Conservation (phyloP, 1,140 invertebrate genomes). For the Atta texana region DNA sequence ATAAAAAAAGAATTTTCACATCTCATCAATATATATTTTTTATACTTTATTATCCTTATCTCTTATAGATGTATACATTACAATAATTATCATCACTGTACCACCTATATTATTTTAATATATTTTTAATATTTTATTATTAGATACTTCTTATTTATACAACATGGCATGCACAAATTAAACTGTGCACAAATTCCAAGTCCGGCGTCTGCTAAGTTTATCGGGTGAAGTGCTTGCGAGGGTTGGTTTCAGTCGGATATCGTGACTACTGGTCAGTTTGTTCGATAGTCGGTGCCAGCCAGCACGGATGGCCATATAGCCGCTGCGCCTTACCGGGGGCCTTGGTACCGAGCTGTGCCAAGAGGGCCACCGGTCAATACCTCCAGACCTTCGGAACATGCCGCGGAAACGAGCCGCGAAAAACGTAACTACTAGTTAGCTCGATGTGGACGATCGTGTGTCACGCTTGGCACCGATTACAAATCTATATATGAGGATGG, state of each 20-base stretch:
- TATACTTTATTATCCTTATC: not conserved
- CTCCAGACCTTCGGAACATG: slow-evolving; percentile 80
- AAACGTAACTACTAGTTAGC: slow-evolving; percentile 64
- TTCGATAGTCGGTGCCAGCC: slow-evolving; percentile 87
- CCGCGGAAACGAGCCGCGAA: slow-evolving; percentile 65
- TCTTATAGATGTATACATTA: too few relatives aligned
- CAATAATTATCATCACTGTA: too few relatives aligned
- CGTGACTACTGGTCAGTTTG: slow-evolving; percentile 87
- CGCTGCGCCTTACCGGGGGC: slow-evolving; percentile 77
- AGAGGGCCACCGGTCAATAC: slow-evolving; percentile 87
- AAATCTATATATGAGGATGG: not conserved
- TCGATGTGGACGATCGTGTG: slow-evolving; percentile 57
- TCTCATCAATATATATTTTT: not conserved
- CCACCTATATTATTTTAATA: too few relatives aligned
- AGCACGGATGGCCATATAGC: slow-evolving; percentile 83
- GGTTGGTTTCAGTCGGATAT: slow-evolving; percentile 79
- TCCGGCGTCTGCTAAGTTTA: slow-evolving; percentile 19
- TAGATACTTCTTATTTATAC: not conserved
- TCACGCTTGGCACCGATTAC: slow-evolving; percentile 51
- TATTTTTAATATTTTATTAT: not conserved
- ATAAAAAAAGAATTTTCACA: not conserved
- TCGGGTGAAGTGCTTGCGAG: slow-evolving; percentile 64
- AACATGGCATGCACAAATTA: not conserved
- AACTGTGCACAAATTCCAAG: slow-evolving; percentile 5
- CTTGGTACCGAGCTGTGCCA: slow-evolving; percentile 86